Base-by-base conservation (phyloP, 2,797 vertebrate species). In the Distichodus sexfasciatus region DNA sequence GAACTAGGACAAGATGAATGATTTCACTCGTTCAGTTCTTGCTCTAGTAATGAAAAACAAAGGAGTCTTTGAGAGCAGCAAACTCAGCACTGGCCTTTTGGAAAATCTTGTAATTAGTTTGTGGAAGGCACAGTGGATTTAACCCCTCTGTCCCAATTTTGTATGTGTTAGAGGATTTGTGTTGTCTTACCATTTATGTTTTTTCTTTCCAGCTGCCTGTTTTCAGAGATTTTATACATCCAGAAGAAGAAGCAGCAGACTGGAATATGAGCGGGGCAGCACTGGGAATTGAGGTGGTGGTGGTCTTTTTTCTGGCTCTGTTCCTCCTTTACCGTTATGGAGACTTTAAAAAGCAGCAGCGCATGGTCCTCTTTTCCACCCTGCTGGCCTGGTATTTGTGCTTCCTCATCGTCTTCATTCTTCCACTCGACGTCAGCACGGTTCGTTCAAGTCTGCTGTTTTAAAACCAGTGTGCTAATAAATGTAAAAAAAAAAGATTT, bases 331-430 rank as follows among this genome's bases (percentile, higher is more conserved):
- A 97, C 68, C 94, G 94, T 0, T 99, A 96, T 88, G 96, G 96
- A 74, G 96, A 98, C 88, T 98, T 99, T 81, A 91, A 85, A 80
- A 97, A 95, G 82, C 96, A 99, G 81, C 96, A 99, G 77, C 91
- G 90, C 47, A 95, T 99, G 88, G 96, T 99, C 44, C 90, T 98
- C 66, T 83, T 97, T 44, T 94, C 94, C 77, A 99, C 96, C 0
- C 85, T 98, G 66, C 84, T 99, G 81, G 96, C 96, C 81, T 98
- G 96, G 96, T 97, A 97, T 83, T 93, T 99, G 79, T 98, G 97
- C 81, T 97, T 99, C 84, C 94, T 98, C 77, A 99, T 98, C 75
- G 94, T 99, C 58, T 97, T 98, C 82, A 98, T 97, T 77, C 74
- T 99, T 46, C 97, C 97, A 0, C 87, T 99, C 85, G 97, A 99